Base-by-base conservation (phyloP, 2,888 invertebrate genomes). In the Dorcus hopei region DNA sequence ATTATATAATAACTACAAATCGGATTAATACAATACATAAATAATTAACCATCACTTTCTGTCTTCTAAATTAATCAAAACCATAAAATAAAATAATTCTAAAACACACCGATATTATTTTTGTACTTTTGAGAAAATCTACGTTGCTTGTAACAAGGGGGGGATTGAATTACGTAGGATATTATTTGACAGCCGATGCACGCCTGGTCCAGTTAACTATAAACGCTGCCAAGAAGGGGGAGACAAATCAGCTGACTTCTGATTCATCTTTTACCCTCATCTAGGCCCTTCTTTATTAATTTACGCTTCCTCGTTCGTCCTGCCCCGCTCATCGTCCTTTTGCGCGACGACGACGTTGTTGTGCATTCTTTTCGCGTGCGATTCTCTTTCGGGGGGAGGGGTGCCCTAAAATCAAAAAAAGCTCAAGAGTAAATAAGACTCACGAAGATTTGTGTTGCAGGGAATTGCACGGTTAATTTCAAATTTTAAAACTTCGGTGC, bases 171-270 rank as follows among this genome's bases (percentile, higher is more conserved):
- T 57, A 47, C 57, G 57, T 52, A 33, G 26, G 26, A 70, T 67
- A 70, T 14, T 14, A 14, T 73, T 74, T 72, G 72, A 70, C 71
- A 75, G 70, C 72, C 74, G 66, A 59, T 66, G 67, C 75, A 76
- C 75, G 76, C 74, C 72, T 74, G 74, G 74, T 75, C 74, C 74
- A 75, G 74, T 75, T 74, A 74, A 69, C 69, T 70, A 67, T 65
- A 62, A 62, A 50, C 63, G 62, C 61, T 53, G 61, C 55, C 63
- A 61, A 63, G 64, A 62, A 64, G 67, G 63, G 14, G 65, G 66
- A 39, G 61, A 52, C 45, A 65, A 71, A 74, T 74, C 75, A 75
- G 74, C 74, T 76, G 75, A 73, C 73, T 72, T 71, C 69, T 72
- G 72, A 73, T 65, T 67, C 70, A 68, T 67, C 63, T 53, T 52